Evolutionary conservation across 2,888 invertebrate species (phyloP), one percentile per base, ranked within the genome.

Genomic region (Toxonevra muliebris): DNA sequence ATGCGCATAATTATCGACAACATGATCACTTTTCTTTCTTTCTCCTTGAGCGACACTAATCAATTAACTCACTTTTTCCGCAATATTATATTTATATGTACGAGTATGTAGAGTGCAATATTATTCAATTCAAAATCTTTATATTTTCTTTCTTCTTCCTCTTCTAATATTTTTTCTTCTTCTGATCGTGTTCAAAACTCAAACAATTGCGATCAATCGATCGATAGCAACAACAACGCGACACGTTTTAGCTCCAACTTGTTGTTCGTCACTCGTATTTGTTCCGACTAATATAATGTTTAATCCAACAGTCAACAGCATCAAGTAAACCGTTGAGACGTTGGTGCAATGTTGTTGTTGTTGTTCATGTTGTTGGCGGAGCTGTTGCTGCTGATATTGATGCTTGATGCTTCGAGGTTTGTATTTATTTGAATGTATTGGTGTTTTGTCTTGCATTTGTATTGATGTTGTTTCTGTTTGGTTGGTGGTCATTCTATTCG

Each of bases 251-350:
- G 76, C 75, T 75, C 77, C 77, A 79, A 81, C 80, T 80, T 79
- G 80, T 79, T 80, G 81, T 76, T 79, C 80, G 77, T 79, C 80
- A 81, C 77, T 78, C 82, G 81, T 79, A 75, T 77, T 80, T 77
- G 78, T 76, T 78, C 76, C 79, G 80, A 82, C 81, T 82, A 81
- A 80, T 78, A 72, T 68, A 69, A 71, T 71, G 69, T 72, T 70
- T 71, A 71, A 71, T 65, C 50, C 66, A 65, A 58, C 52, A 61
- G 54, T 57, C 69, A 71, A 71, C 69, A 70, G 64, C 54, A 66
- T 65, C 59, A 57, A 19, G 41, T 20, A 53, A 55, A 13, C 19
- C 63, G 45, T n/a, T 43, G 63, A 43, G 17, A 19, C 2, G 19
- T 50, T 20, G 30, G 30, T 30, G 48, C 52, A 30, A 30, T 43